Evolutionary conservation across 2,888 invertebrate species (phyloP).

Genomic region (Cheilosia variabilis): DNA sequence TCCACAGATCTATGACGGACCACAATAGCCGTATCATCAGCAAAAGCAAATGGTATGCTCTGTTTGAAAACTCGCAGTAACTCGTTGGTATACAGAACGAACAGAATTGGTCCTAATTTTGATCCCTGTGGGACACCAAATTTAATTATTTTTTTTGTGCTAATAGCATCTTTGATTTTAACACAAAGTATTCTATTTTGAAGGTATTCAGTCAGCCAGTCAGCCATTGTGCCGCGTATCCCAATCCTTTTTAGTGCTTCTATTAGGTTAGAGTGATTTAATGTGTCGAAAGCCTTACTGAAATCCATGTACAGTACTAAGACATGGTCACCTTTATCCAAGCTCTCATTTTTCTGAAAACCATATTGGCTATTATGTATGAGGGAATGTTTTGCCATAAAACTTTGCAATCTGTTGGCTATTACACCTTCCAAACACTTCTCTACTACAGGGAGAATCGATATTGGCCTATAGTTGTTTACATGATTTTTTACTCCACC

Average conservation of each 20-base stretch:
- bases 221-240: constrained; percentile 1
- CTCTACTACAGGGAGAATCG: neutral
- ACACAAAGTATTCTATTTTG: neutral
- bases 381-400: neutral
- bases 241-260: neutral
- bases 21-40: constrained; percentile 23
- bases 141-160: neutral
- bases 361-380: neutral
- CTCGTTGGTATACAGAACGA: constrained; percentile 3
- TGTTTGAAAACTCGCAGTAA: neutral
- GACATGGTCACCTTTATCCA: neutral
- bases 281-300: constrained; percentile 12
- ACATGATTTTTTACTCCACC: neutral
- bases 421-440: neutral
- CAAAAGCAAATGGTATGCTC: constrained; percentile 4
- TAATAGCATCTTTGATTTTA: neutral
- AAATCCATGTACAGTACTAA: constrained; percentile 8
- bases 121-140: constrained; percentile 7
- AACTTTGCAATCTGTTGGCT: too few species aligned
- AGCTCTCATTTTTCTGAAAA: constrained; percentile 3
- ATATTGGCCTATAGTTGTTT: constrained; percentile 1
- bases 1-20: neutral
- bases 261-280: neutral
- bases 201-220: neutral
- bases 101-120: constrained; percentile 18